Evolutionary conservation across 2,113 vertebrate genomes (phyloP).

Genomic region (Cryptomyrus ogoouensis): DNA sequence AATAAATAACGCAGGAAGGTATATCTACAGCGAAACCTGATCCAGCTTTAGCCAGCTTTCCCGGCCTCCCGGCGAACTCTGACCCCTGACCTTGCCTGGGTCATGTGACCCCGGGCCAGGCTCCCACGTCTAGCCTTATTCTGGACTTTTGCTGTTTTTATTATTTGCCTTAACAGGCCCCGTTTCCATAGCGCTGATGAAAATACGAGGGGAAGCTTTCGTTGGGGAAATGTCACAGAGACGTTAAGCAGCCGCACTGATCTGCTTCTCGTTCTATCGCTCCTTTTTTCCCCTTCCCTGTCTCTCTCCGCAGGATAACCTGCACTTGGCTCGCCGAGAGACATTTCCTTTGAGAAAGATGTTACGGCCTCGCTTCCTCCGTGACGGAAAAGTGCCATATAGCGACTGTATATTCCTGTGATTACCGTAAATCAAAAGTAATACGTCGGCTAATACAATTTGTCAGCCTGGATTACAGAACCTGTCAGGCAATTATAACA

Average conservation of each 20-base stretch:
- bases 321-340: not conserved
- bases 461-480: slow-evolving; percentile 22
- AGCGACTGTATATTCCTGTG: not conserved
- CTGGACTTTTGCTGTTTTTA: slow-evolving; percentile 24
- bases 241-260: slow-evolving; percentile 71
- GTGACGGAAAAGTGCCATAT: not conserved
- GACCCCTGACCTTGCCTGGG: slow-evolving; percentile 65
- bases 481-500: slow-evolving; percentile 18
- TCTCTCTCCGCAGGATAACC: slow-evolving; percentile 9
- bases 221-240: slow-evolving; percentile 67
- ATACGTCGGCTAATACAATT: slow-evolving; percentile 17
- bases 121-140: slow-evolving; percentile 45
- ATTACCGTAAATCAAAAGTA: slow-evolving; percentile 19
- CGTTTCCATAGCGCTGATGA: slow-evolving; percentile 18
- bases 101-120: slow-evolving; percentile 60
- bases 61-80: slow-evolving; percentile 59
- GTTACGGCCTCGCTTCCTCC: not conserved
- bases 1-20: slow-evolving; percentile 5
- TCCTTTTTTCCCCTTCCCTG: not conserved
- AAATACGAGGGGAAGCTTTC: slow-evolving; percentile 33
- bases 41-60: slow-evolving; percentile 50
- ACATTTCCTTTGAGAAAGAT: slow-evolving; percentile 21
- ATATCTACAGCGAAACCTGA: slow-evolving; percentile 48
- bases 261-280: slow-evolving; percentile 48
- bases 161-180: slow-evolving; percentile 13